Base-by-base conservation (phyloP, 2,797 vertebrate species). In the Chelon labrosus region DNA sequence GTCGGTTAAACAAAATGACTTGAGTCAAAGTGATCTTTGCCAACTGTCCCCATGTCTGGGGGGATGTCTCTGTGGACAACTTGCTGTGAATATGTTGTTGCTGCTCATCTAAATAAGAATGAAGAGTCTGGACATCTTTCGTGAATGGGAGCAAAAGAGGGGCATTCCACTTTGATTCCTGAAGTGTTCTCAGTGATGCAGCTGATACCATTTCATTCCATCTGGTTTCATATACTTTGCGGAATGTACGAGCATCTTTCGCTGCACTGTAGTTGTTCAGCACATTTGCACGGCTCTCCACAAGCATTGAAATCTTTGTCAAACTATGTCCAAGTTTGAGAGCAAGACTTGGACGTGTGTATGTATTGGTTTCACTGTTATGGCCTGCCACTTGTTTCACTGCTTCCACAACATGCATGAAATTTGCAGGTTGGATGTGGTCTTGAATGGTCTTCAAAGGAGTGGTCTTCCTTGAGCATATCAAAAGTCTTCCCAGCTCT, bases 401-500 rank as follows among this genome's bases (percentile, higher is more conserved):
- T 10, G 80, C 73, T 39, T 62, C 12, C 0, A 80, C 42, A 17
- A 76, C 47, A 11, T 74, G 64, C 71, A 80, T 73, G 10, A 80
- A 65, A 62, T 83, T 79, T 13, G 4, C 51, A 39, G 82, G 79
- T 39, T 19, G 39, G 42, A 85, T 51, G 42, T 77, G 77, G 4
- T 80, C 67, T 72, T 85, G 4, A 66, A 54, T 79, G 2, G 39
- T 78, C 44, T 61, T 86, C 38, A 85, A 27, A 1, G 63, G 27
- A 17, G 75, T 82, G 0, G 5, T 62, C 25, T 70, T 65, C n/a
- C 62, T 77, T 38, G 73, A 58, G 39, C 46, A 65, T 50, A 80
- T 7, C 7, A 78, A 65, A n/a, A 85, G 74, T 22, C 84, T 77
- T n/a, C 79, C 82, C n/a, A 85, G 52, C 51, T 83, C 66, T 47